phyloP scores from a whole-genome alignment of 2,113 vertebrate genomes.

The Lepus europaeus region DNA sequence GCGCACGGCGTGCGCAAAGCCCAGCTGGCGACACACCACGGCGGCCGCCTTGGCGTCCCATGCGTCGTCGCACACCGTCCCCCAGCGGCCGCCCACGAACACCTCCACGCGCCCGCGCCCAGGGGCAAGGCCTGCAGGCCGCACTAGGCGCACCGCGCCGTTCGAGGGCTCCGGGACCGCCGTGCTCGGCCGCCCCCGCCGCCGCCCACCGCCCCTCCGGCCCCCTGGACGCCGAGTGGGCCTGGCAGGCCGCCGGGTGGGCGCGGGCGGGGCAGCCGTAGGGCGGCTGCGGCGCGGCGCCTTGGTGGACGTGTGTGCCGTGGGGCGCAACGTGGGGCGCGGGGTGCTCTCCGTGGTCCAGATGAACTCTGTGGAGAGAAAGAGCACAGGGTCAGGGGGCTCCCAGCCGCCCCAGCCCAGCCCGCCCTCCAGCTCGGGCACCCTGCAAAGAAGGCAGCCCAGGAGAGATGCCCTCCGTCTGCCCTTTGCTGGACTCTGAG shows the following conservation, averaged over 20 bases:
- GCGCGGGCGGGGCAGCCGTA: neutral
- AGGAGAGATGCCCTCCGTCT: neutral
- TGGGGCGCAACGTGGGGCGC: slow-evolving; percentile 72
- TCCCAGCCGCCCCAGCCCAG: neutral
- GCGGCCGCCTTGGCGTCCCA: slow-evolving; percentile 89
- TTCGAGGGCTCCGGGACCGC: neutral
- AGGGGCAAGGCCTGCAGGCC: slow-evolving; percentile 59
- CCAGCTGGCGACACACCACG: slow-evolving; percentile 95
- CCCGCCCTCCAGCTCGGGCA: accelerated
- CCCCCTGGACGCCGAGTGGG: neutral
- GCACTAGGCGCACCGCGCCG: slow-evolving; percentile 90
- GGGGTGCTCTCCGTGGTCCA: slow-evolving; percentile 79
- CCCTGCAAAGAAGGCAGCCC: neutral
- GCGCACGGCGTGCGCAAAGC: slow-evolving; percentile 89
- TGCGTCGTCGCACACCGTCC: slow-evolving; percentile 95
- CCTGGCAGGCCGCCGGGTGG: neutral
- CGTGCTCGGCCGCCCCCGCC: slow-evolving; percentile 59
- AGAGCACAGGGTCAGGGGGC: neutral
- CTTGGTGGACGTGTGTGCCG: slow-evolving; percentile 28
- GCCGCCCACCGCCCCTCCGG: slow-evolving; percentile 72
- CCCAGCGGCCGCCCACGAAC: slow-evolving; percentile 91
- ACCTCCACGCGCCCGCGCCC: slow-evolving; percentile 93
- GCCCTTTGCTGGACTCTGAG: neutral
- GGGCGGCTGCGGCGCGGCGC: slow-evolving; percentile 43
- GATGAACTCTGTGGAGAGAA: slow-evolving; percentile 88